These are phyloP conservation scores for Ostrea edulis DNA, from an alignment of 1,140 invertebrate genomes.

Conservation along the genomic window DNA sequence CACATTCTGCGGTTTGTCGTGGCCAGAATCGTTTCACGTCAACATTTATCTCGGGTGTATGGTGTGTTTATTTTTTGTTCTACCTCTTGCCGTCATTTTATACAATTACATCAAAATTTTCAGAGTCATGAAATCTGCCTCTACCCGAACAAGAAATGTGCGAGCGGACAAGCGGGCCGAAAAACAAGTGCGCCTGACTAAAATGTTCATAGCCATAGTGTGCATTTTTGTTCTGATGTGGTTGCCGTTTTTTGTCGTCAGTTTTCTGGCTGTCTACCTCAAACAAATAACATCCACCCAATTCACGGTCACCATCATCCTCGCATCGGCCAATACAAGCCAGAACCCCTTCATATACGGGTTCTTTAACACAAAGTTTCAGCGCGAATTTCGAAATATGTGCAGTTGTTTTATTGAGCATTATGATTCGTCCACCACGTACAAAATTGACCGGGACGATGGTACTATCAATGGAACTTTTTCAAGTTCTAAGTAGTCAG, in stretches of 20 bases:
- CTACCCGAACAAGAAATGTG: slow-evolving; percentile 29
- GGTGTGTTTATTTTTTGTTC: slow-evolving; percentile 61
- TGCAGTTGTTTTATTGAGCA: slow-evolving; percentile 49
- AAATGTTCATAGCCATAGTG: slow-evolving; percentile 67
- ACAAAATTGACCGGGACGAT: slow-evolving; percentile 4
- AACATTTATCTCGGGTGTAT: slow-evolving; percentile 62
- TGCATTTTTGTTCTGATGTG: slow-evolving; percentile 65
- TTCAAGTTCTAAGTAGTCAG: slow-evolving; percentile 7
- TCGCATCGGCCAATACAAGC: slow-evolving; percentile 63
- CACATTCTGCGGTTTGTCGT: slow-evolving; percentile 63
- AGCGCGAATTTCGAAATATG: slow-evolving; percentile 61
- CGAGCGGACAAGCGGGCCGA: slow-evolving; percentile 35
- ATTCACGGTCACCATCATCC: slow-evolving; percentile 65
- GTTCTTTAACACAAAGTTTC: slow-evolving; percentile 64
- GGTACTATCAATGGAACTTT: slow-evolving; percentile 4
- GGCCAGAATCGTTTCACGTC: slow-evolving; percentile 58
- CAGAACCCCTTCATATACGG: slow-evolving; percentile 68
- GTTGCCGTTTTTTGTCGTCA: slow-evolving; percentile 67
- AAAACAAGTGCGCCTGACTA: slow-evolving; percentile 61
- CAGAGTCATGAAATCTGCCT: slow-evolving; percentile 52
- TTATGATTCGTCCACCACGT: not conserved
- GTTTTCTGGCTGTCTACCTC: slow-evolving; percentile 63
- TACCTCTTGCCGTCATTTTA: slow-evolving; percentile 61
- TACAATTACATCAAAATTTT: slow-evolving; percentile 62
- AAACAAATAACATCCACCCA: slow-evolving; percentile 64